Evolutionary conservation across 1,140 invertebrate species (phyloP).

Genomic region (Anagrus nilaparvatae): DNA sequence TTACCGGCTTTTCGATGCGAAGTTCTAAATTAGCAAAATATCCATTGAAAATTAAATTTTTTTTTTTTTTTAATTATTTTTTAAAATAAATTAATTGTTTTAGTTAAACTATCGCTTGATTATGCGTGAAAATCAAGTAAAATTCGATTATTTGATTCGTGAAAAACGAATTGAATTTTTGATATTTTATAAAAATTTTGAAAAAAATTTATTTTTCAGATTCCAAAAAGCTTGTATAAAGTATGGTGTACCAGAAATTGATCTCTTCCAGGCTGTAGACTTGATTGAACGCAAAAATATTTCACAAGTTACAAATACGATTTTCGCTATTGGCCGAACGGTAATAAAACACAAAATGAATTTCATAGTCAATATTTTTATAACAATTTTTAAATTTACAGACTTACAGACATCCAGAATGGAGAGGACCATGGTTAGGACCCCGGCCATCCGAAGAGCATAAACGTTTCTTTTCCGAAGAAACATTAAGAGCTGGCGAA

Average conservation of each 20-base stretch:
- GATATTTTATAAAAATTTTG: no score
- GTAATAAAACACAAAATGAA: constrained; percentile 53
- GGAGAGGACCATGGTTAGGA: constrained; percentile 77
- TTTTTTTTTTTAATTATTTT: no score
- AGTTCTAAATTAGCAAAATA: no score
- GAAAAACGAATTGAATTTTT: no score
- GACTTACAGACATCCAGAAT: constrained; percentile 85
- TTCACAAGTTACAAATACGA: constrained; percentile 82
- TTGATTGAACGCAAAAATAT: constrained; percentile 93
- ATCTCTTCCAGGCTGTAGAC: constrained; percentile 94
- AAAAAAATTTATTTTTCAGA: constrained; percentile 41
- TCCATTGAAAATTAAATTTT: no score
- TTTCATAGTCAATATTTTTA: constrained; percentile 42
- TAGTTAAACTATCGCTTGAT: no score
- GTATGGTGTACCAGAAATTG: constrained; percentile 85
- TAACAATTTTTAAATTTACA: constrained; percentile 30
- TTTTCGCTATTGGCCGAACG: constrained; percentile 83
- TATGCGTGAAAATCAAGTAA: no score
- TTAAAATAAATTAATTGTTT: no score
- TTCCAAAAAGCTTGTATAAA: constrained; percentile 81
- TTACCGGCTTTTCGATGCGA: no score
- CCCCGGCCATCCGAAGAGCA: constrained; percentile 86
- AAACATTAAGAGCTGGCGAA: constrained; percentile 82
- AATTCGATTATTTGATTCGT: no score
- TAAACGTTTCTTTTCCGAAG: constrained; percentile 84